Evolutionary conservation across 2,888 invertebrate species (phyloP).

Genomic region (Caenorhabditis afra): DNA sequence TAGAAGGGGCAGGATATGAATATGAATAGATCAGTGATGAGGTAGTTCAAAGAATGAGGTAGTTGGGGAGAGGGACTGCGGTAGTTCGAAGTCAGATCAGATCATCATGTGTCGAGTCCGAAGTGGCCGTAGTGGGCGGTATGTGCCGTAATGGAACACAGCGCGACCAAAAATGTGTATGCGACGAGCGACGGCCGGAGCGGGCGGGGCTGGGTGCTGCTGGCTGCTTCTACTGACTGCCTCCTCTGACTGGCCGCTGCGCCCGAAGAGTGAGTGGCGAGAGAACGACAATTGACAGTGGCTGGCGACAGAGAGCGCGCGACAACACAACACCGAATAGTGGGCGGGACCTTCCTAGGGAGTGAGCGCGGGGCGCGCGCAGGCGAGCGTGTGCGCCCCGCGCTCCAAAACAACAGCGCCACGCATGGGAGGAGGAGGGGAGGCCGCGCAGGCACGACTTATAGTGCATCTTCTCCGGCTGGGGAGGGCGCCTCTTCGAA

Average conservation of each 20-base stretch:
- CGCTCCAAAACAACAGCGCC: slow-evolving; percentile 58
- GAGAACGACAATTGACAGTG: slow-evolving; percentile 56
- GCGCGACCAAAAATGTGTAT: slow-evolving; percentile 38
- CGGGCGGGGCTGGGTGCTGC: slow-evolving; percentile 16
- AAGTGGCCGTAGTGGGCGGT: neutral
- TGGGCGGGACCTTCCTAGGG: slow-evolving; percentile 57
- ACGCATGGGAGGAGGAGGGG: slow-evolving; percentile 23
- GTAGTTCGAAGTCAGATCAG: slow-evolving; percentile 14
- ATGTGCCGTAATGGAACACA: slow-evolving; percentile 34
- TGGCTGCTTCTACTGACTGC: slow-evolving; percentile 37
- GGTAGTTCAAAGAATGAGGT: slow-evolving; percentile 42
- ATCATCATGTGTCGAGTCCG: slow-evolving; percentile 21
- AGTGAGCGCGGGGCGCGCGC: slow-evolving; percentile 57
- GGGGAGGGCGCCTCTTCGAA: slow-evolving; percentile 31
- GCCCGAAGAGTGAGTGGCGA: slow-evolving; percentile 49
- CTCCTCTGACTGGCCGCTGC: slow-evolving; percentile 46
- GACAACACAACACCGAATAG: slow-evolving; percentile 46
- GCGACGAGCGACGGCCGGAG: slow-evolving; percentile 16
- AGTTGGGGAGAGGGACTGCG: slow-evolving; percentile 11
- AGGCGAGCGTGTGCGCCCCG: slow-evolving; percentile 43
- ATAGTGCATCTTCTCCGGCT: slow-evolving; percentile 47
- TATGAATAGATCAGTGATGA: slow-evolving; percentile 23
- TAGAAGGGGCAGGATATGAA: neutral
- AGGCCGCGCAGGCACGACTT: slow-evolving; percentile 51
- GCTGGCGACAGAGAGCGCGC: slow-evolving; percentile 47